phyloP scores from a whole-genome alignment of 2,797 vertebrate genomes.

The Dipus sagitta region DNA sequence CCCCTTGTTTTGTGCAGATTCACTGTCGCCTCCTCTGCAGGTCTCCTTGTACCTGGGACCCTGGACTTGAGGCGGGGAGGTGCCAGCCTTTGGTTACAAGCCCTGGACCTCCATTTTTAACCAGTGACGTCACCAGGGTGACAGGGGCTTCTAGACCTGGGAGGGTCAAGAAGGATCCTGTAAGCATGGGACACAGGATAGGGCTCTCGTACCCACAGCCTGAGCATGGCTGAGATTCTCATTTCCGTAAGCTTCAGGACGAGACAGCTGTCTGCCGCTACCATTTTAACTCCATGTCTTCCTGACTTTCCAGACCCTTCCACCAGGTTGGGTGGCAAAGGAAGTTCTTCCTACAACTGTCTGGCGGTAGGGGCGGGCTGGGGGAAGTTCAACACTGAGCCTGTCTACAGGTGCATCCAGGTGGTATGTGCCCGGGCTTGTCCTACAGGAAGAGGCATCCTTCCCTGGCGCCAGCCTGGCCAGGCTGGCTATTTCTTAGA shows the following conservation, averaged over 20 bases:
- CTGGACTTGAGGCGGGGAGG: accelerated
- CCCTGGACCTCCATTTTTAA: no score
- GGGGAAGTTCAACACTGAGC: background rate
- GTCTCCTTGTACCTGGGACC: background rate
- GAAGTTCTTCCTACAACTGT: background rate
- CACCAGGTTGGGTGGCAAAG: background rate
- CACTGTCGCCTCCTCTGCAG: background rate
- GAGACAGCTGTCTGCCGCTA: background rate
- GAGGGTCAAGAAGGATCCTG: background rate
- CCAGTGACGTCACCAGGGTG: no score
- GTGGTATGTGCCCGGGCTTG: no score
- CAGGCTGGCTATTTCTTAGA: background rate
- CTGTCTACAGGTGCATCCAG: background rate
- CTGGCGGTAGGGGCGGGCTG: background rate
- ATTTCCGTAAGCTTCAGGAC: background rate
- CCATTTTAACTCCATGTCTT: background rate
- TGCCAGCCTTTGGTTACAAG: background rate
- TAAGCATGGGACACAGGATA: background rate
- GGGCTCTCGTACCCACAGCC: no score
- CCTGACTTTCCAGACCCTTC: background rate
- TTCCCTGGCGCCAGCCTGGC: background rate
- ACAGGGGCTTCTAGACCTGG: no score
- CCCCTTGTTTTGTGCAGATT: conserved; percentile 40
- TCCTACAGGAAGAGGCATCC: background rate
- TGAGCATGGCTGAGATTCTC: background rate